Evolutionary conservation across 1,140 invertebrate species (phyloP).

Genomic region (Ganaspis sp.): DNA sequence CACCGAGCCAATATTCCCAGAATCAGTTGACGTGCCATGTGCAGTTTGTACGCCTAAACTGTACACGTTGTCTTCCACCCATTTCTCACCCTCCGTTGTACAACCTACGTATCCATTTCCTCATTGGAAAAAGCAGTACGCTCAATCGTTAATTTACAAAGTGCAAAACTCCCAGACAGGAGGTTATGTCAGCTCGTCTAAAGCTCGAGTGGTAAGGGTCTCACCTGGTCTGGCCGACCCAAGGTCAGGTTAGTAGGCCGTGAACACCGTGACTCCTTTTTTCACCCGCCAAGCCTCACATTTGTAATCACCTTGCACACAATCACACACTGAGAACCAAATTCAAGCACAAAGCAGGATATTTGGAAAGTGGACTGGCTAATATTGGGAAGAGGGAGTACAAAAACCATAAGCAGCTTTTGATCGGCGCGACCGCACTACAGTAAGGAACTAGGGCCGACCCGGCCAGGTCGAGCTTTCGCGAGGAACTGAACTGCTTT

Average conservation of each 20-base stretch:
- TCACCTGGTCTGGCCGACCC: constrained; percentile 66
- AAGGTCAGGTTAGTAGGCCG: constrained; percentile 70
- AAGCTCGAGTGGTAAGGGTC: constrained; percentile 32
- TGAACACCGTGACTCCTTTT: constrained; percentile 45
- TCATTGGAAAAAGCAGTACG: neutral
- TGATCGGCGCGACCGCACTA: constrained; percentile 26
- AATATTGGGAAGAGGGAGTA: constrained; percentile 33
- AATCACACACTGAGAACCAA: neutral
- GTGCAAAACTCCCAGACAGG: neutral
- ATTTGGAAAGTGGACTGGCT: constrained; percentile 26
- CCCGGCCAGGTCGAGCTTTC: constrained; percentile 57
- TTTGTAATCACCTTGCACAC: neutral
- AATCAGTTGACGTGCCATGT: constrained; percentile 28
- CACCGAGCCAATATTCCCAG: constrained; percentile 17
- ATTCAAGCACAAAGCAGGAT: neutral
- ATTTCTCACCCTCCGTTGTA: neutral
- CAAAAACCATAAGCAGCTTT: constrained; percentile 38
- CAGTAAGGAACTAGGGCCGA: constrained; percentile 32
- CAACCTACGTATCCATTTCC: neutral
- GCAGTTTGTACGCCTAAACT: constrained; percentile 3
- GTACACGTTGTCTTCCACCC: neutral
- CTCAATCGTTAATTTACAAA: neutral
- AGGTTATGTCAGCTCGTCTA: neutral
- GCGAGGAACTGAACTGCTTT: constrained; percentile 59
- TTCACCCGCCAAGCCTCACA: constrained; percentile 30